These are phyloP conservation scores for Enteromius radiatus DNA, from an alignment of 2,797 vertebrate genomes.

Conservation along the genomic window DNA sequence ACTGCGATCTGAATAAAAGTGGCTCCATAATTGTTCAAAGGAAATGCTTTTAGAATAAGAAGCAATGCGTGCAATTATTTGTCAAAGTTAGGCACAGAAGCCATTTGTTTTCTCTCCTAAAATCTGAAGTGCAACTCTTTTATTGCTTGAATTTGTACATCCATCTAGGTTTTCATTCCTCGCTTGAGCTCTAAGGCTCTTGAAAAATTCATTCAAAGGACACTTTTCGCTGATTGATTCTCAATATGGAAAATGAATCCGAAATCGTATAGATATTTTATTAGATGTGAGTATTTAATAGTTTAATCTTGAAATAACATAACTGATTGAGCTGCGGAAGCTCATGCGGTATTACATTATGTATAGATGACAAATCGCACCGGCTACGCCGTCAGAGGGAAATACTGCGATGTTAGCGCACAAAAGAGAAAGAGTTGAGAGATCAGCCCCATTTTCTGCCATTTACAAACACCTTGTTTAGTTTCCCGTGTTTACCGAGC, in stretches of 20 bases:
- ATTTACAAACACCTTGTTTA: slow-evolving; percentile 60
- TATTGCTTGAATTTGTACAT: background rate
- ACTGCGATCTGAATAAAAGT: background rate
- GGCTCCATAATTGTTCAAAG: slow-evolving; percentile 1
- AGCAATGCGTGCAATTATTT: background rate
- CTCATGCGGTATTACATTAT: slow-evolving; percentile 41
- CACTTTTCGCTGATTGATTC: slow-evolving; percentile 37
- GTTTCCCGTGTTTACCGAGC: slow-evolving; percentile 61
- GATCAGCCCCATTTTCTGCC: slow-evolving; percentile 59
- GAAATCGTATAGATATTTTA: slow-evolving; percentile 43
- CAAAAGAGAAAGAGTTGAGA: slow-evolving; percentile 57
- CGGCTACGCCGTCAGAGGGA: slow-evolving; percentile 20
- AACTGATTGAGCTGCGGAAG: slow-evolving; percentile 38
- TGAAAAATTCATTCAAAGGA: slow-evolving; percentile 11
- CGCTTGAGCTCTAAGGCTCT: background rate
- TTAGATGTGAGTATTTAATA: slow-evolving; percentile 31
- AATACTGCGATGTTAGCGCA: slow-evolving; percentile 50
- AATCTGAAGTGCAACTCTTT: background rate
- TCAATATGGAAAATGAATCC: slow-evolving; percentile 33
- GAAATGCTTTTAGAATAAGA: background rate
- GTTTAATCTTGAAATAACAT: slow-evolving; percentile 49
- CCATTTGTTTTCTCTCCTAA: background rate
- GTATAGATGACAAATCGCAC: slow-evolving; percentile 29
- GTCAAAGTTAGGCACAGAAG: background rate
- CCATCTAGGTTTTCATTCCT: background rate